Conservation (phyloP, 2,797 vertebrate genomes). For the Sternotherus odoratus region DNA sequence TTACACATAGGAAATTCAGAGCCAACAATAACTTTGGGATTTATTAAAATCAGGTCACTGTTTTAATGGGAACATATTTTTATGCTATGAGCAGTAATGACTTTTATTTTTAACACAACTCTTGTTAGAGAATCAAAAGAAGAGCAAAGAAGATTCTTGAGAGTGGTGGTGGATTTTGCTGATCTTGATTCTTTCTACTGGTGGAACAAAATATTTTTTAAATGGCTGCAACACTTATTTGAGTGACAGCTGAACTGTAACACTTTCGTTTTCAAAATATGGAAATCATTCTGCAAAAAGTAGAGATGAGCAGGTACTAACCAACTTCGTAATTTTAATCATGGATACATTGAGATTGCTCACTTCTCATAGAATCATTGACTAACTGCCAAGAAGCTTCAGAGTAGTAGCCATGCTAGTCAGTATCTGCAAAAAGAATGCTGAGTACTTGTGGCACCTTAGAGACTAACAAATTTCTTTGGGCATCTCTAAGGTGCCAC, state of each 20-base stretch:
- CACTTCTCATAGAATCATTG: background rate
- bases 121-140: slow-evolving; percentile 61
- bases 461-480: no score
- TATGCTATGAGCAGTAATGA: slow-evolving; percentile 68
- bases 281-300: slow-evolving; percentile 36
- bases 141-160: slow-evolving; percentile 45
- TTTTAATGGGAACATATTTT: slow-evolving; percentile 79
- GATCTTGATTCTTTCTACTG: slow-evolving; percentile 49
- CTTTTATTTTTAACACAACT: slow-evolving; percentile 59
- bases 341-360: background rate
- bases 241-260: background rate
- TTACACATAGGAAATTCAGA: slow-evolving; percentile 65
- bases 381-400: slow-evolving; percentile 11
- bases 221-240: slow-evolving; percentile 44
- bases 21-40: slow-evolving; percentile 76
- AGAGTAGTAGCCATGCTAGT: no score
- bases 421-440: no score
- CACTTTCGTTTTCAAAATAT: background rate
- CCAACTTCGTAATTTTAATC: background rate
- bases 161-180: slow-evolving; percentile 38
- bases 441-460: no score
- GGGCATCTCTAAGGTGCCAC: no score
- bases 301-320: slow-evolving; percentile 34
- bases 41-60: slow-evolving; percentile 79
- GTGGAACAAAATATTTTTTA: slow-evolving; percentile 39